Conservation (phyloP, 1,140 invertebrate species). For the Halictus rubicundus region DNA sequence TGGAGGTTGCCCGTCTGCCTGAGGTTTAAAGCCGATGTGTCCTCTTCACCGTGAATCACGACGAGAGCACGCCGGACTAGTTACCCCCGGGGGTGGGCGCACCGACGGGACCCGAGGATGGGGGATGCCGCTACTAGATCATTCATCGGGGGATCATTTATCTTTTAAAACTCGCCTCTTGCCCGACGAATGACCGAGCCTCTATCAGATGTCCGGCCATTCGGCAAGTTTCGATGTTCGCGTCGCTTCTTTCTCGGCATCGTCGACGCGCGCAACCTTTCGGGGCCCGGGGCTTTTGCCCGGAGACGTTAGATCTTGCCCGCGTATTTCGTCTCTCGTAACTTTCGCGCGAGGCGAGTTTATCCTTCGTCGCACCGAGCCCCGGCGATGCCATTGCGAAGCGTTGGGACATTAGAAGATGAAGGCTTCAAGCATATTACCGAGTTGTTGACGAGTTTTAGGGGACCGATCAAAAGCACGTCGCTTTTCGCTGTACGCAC, state of each 20-base stretch:
- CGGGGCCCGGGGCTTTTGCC: neutral
- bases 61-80: slow-evolving; percentile 15
- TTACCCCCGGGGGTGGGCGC: neutral
- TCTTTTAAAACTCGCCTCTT: slow-evolving; percentile 25
- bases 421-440: too few relatives aligned
- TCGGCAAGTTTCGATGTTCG: neutral
- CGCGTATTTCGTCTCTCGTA: neutral
- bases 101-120: neutral
- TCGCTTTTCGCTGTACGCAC: too few relatives aligned
- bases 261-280: neutral
- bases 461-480: too few relatives aligned
- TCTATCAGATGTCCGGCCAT: slow-evolving; percentile 10
- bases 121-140: slow-evolving; percentile 20
- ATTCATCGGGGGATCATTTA: slow-evolving; percentile 26
- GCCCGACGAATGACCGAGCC: neutral
- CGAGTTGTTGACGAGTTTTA: too few relatives aligned
- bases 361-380: neutral
- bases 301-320: neutral
- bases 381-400: too few relatives aligned
- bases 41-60: slow-evolving; percentile 70
- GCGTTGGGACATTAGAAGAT: too few relatives aligned
- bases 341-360: neutral
- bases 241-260: slow-evolving; percentile 7
- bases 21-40: slow-evolving; percentile 77
- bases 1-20: slow-evolving; percentile 70